Percentiles rank a stretch among this genome's conserved stretches.
These are phyloP conservation scores for Bellardia bayeri DNA, from an alignment of 2,888 invertebrate species.

Conservation along the genomic window DNA sequence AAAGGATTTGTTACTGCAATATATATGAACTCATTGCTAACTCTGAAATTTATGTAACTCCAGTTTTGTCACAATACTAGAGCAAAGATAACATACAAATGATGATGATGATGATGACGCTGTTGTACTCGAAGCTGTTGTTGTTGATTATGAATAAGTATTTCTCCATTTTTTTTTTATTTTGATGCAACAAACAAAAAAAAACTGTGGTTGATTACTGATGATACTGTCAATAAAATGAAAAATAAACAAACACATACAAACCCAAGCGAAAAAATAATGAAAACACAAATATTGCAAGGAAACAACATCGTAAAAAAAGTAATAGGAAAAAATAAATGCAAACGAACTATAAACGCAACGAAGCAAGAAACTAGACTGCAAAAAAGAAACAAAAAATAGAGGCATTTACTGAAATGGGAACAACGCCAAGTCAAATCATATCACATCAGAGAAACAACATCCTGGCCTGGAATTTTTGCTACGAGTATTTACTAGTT, in stretches of 20 bases:
- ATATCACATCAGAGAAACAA: slow-evolving; percentile 48
- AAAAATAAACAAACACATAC: slow-evolving; percentile 41
- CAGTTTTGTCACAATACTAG: slow-evolving; percentile 22
- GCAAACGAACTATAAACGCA: slow-evolving; percentile 62
- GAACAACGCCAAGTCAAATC: slow-evolving; percentile 69
- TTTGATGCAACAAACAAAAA: slow-evolving; percentile 15
- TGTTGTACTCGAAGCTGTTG: slow-evolving; percentile 25
- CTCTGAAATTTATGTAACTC: slow-evolving; percentile 3
- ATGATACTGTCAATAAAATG: slow-evolving; percentile 66
- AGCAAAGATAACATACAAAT: slow-evolving; percentile 35
- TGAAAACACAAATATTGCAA: slow-evolving; percentile 36
- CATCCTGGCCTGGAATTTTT: slow-evolving; percentile 45
- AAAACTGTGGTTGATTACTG: slow-evolving; percentile 66
- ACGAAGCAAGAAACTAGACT: slow-evolving; percentile 58
- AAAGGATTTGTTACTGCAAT: background rate
- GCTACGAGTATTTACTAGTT: background rate
- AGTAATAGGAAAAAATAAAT: slow-evolving; percentile 47
- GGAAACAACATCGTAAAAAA: slow-evolving; percentile 20
- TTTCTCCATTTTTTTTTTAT: background rate
- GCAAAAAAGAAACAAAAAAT: slow-evolving; percentile 22
- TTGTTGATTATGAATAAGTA: slow-evolving; percentile 62
- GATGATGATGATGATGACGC: slow-evolving; percentile 45
- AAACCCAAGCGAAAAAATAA: background rate
- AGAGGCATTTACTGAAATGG: slow-evolving; percentile 56
- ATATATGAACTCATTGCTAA: background rate